Evolutionary conservation across 2,113 vertebrate species (phyloP), one percentile per base, ranked within the genome.

Genomic region (Sorex araneus): DNA sequence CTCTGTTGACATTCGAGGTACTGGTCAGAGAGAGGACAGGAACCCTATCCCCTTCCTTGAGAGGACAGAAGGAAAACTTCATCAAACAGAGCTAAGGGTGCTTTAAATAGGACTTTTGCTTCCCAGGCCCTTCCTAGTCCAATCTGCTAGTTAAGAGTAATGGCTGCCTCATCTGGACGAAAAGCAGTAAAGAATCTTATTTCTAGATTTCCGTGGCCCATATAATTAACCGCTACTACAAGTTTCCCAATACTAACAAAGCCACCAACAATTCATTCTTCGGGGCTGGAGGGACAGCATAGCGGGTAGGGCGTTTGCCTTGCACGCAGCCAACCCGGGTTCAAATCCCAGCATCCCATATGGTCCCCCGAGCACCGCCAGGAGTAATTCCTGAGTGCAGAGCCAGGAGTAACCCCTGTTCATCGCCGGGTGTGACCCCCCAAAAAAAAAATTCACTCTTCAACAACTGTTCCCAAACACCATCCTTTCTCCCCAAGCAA

Each of bases 1-100:
- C 83, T 93, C 57, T 95, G 91, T 54, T 96, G 89, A 93, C 89
- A 94, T 94, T 89, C 96, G 84, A 95, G 94, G 89, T 95, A 80
- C 80, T 91, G 69, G 80, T 89, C 94, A 96, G 75, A 40, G 87
- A 85, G 91, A 81, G 91, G 89, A 84, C 93, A 96, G 94, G 91
- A 95, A 90, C 89, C 57, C 94, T 57, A 92, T 8, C 50, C 64
- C 34, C 86, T 96, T 94, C 92, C 94, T 79, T 92, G 79, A 92
- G n/a, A 87, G 63, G 45, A 86, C n/a, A 81, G 84, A 69, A 83
- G 50, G 88, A 91, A 82, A 40, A 27, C 36, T 87, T 32, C 1
- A 0, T 79, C 87, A 92, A 60, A 66, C 73, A 83, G 30, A 80
- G 28, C 80, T 13, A 63, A 8, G 78, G 54, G 80, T 43, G 40